Evolutionary conservation across 2,888 invertebrate species (phyloP).

Genomic region (Campoplex capitator): DNA sequence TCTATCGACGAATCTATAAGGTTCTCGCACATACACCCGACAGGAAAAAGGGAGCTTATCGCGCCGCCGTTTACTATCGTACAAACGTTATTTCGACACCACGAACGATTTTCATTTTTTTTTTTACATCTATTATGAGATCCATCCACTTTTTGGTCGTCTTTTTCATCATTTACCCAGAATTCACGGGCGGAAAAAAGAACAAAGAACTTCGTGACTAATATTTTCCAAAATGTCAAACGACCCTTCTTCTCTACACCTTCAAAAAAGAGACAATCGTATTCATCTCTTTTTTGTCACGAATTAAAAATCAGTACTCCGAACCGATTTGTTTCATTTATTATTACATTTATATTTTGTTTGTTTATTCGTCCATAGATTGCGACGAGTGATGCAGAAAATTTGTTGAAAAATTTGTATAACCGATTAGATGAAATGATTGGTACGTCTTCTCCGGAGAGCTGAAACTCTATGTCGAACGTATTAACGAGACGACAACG

Average conservation of each 20-base stretch:
- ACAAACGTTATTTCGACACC: constrained; percentile 54
- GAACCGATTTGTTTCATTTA: not conserved
- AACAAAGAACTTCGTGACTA: constrained; percentile 21
- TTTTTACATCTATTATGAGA: constrained; percentile 2
- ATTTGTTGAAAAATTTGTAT: constrained; percentile 22
- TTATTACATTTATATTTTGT: constrained; percentile 12
- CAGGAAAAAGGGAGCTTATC: constrained; percentile 7
- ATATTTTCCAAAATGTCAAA: not conserved
- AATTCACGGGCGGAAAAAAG: not conserved
- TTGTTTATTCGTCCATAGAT: constrained; percentile 1
- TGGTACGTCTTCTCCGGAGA: constrained; percentile 42
- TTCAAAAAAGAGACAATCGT: constrained; percentile 5
- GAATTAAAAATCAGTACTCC: not conserved
- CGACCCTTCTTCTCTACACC: not conserved
- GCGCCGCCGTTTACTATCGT: constrained; percentile 49
- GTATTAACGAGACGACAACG: constrained; percentile 29
- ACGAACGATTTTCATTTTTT: constrained; percentile 27
- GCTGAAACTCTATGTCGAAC: constrained; percentile 37
- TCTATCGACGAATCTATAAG: constrained; percentile 4
- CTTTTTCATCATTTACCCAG: constrained; percentile 24
- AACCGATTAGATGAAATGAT: constrained; percentile 47
- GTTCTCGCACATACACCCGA: not conserved
- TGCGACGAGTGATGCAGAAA: constrained; percentile 36
- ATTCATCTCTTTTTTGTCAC: not conserved
- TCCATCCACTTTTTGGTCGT: constrained; percentile 15